Evolutionary conservation across 2,888 invertebrate genomes (phyloP), one percentile per base, ranked within the genome.

Genomic region (Hyppa rectilinea): DNA sequence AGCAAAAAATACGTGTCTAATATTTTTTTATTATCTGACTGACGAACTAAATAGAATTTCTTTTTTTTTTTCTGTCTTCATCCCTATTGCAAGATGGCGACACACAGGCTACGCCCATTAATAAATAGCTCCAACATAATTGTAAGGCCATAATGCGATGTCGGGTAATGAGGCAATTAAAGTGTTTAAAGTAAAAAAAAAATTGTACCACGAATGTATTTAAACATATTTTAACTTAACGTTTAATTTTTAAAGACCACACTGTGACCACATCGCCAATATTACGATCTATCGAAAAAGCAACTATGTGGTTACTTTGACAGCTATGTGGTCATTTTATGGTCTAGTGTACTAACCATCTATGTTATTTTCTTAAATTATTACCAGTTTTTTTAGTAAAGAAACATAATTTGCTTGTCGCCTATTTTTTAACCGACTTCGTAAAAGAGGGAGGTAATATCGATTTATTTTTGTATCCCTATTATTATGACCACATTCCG

Each of bases 401-500:
- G 29, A 59, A 65, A 66, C n/a, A 74, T 53, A 12, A 65, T 66
- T 66, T 34, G 47, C 58, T 66, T 74, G 52, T 65, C 66, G 73
- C 23, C 49, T 64, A 43, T 64, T 64, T 73, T 73, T 74, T 66
- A 40, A 74, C 47, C 47, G 34, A 66, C 47, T 59, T 59, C 66
- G 36, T 1, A 20, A 40, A 34, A 49, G 9, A 63, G 62, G 62
- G 23, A 49, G 72, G 66, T 47, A n/a, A 20, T 6, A 29, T 47
- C 12, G 5, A 31, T 20, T 40, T 53, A 38, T 52, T 73, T 58
- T 66, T 73, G 59, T 74, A 49, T 59, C 59, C 66, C 38, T 58
- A 45, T 31, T 29, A 29, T 29, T 31, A 38, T 71, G 9, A 43
- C 26, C 17, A 29, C 36, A 10, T 20, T 29, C 29, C 26, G 36